Evolutionary conservation across 2,797 vertebrate species (phyloP).

Genomic region (Cichlasoma orientale): DNA sequence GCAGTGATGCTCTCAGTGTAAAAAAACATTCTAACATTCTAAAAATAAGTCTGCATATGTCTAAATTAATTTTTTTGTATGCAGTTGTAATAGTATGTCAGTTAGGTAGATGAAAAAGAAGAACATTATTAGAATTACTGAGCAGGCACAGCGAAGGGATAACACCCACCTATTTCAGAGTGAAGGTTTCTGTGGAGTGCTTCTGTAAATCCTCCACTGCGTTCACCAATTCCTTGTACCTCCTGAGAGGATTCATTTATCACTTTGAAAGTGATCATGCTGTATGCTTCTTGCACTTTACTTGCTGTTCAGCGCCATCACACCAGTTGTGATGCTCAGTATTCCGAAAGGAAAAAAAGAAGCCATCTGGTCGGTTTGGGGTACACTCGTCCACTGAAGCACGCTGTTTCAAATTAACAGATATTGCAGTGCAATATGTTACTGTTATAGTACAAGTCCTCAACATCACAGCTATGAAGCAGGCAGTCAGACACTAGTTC

Average conservation of each 20-base stretch:
- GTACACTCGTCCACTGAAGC: slow-evolving; percentile 19
- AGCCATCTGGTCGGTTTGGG: slow-evolving; percentile 35
- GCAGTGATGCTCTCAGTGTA: too few relatives aligned
- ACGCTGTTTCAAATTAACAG: slow-evolving; percentile 39
- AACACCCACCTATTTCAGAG: slow-evolving; percentile 1
- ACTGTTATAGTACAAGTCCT: slow-evolving; percentile 30
- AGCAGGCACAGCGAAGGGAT: not conserved
- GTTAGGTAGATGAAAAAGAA: not conserved
- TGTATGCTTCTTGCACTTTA: slow-evolving; percentile 13
- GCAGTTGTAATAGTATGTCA: not conserved
- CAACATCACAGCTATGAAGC: not conserved
- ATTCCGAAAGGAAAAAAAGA: slow-evolving; percentile 38
- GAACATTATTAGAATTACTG: slow-evolving; percentile 29
- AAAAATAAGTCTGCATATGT: not conserved
- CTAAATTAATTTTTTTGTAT: not conserved
- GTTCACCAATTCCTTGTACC: not conserved
- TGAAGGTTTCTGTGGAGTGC: slow-evolving; percentile 6
- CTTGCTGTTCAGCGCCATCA: slow-evolving; percentile 16
- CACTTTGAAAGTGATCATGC: slow-evolving; percentile 47
- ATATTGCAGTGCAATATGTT: slow-evolving; percentile 29
- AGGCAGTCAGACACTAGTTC: slow-evolving; percentile 3
- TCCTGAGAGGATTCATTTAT: slow-evolving; percentile 34
- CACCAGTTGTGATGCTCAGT: slow-evolving; percentile 28
- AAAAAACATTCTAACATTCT: too few relatives aligned
- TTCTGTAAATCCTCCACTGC: slow-evolving; percentile 19